Conservation (phyloP, 2,888 invertebrate genomes). For the Panzeria rudis region DNA sequence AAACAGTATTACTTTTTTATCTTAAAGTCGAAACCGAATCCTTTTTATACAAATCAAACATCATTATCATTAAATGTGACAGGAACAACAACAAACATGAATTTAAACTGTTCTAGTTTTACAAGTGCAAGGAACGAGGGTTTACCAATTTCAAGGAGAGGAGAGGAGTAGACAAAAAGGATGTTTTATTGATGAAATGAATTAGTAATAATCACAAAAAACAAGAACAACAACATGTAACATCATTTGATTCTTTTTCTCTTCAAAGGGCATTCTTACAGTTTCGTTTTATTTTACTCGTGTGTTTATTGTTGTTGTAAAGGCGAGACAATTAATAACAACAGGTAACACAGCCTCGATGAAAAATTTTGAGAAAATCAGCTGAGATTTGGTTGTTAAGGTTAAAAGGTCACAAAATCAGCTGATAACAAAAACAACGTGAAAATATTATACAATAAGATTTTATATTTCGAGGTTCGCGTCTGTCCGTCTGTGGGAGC, state of each 20-base stretch:
- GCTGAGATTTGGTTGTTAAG: constrained; percentile 62
- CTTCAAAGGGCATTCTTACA: neutral
- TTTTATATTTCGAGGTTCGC: neutral
- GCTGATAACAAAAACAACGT: constrained; percentile 59
- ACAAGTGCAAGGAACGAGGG: constrained; percentile 69
- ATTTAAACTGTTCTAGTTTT: constrained; percentile 32
- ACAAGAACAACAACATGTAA: constrained; percentile 43
- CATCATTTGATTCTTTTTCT: constrained; percentile 41
- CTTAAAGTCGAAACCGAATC: constrained; percentile 40
- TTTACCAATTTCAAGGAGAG: constrained; percentile 14
- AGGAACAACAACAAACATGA: constrained; percentile 37
- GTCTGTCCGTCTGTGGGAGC: constrained; percentile 67
- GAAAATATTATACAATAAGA: constrained; percentile 8
- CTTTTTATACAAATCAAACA: constrained; percentile 46
- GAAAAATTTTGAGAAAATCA: constrained; percentile 59
- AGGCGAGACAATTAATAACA: constrained; percentile 62
- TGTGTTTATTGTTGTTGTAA: constrained; percentile 32
- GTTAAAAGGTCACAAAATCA: constrained; percentile 69
- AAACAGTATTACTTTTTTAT: constrained; percentile 14
- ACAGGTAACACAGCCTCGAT: constrained; percentile 53
- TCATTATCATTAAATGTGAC: constrained; percentile 40
- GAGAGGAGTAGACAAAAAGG: constrained; percentile 50
- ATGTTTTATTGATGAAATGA: constrained; percentile 52
- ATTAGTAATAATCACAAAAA: constrained; percentile 37
- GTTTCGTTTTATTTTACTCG: neutral